A percentile compares a stretch with the other conserved stretches of the same genome.
phyloP scores from a whole-genome alignment of 1,140 invertebrate species.

The Lanistes nyassanus region DNA sequence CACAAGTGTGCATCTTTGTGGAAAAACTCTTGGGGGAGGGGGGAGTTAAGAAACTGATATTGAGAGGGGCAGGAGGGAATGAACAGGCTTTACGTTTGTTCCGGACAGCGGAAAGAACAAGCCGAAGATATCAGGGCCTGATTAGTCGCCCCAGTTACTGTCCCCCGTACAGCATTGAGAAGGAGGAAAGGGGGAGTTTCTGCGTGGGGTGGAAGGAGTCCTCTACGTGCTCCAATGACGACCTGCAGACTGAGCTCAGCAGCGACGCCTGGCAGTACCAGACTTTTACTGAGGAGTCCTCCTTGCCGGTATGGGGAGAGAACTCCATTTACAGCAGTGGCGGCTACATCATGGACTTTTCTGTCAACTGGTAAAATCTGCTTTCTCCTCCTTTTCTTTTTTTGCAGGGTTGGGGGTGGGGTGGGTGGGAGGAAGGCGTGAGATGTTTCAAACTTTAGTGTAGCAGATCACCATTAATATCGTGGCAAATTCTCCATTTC shows the following conservation, averaged over 20 bases:
- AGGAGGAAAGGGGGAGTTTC: slow-evolving; percentile 38
- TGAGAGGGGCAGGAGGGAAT: no score
- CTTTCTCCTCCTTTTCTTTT: not conserved
- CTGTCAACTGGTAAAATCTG: slow-evolving; percentile 36
- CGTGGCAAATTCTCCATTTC: no score
- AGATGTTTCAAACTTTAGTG: no score
- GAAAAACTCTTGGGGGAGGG: no score
- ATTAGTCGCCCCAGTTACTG: slow-evolving; percentile 13
- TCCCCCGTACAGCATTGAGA: slow-evolving; percentile 31
- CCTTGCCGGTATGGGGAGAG: slow-evolving; percentile 42
- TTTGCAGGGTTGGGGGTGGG: not conserved
- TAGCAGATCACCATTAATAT: no score
- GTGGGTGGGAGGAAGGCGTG: no score
- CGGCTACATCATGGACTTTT: slow-evolving; percentile 49
- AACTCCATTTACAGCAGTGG: slow-evolving; percentile 48
- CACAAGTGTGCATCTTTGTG: no score
- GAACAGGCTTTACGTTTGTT: not conserved
- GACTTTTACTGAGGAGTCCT: slow-evolving; percentile 41
- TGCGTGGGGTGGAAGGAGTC: slow-evolving; percentile 46
- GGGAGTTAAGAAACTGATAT: no score
- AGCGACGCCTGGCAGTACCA: slow-evolving; percentile 47
- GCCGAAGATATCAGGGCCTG: slow-evolving; percentile 5
- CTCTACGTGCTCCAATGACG: slow-evolving; percentile 31
- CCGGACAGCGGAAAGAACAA: slow-evolving; percentile 15
- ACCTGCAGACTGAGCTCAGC: slow-evolving; percentile 32